phyloP scores from a whole-genome alignment of 2,888 invertebrate species.

The Proisotoma minuta region DNA sequence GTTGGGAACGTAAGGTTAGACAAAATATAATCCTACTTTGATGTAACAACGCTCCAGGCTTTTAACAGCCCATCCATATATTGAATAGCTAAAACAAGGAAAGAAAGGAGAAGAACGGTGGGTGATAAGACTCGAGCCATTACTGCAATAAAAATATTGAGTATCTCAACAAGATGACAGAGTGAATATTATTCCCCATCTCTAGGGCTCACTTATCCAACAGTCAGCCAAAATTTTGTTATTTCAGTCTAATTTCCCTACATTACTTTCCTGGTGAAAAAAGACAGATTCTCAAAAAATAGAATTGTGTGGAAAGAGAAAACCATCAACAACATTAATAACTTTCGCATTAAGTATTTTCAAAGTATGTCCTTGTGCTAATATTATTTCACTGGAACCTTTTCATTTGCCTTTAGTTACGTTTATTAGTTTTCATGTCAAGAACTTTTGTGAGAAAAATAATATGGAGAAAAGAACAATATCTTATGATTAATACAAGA shows the following conservation, averaged over 20 bases:
- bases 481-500: no score
- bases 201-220: constrained; percentile 2
- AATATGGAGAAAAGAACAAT: no score
- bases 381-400: not conserved
- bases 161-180: constrained; percentile 7
- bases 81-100: not conserved
- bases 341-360: not conserved
- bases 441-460: not conserved
- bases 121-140: no score
- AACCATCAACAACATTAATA: no score
- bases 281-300: constrained; percentile 4
- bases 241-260: constrained; percentile 12
- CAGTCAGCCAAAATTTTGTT: constrained; percentile 9
- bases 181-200: constrained; percentile 9
- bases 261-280: constrained; percentile 10
- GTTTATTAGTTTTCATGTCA: not conserved
- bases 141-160: constrained; percentile 13
- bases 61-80: no score
- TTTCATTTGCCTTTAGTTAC: not conserved
- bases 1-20: no score
- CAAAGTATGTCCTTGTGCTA: not conserved
- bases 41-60: no score
- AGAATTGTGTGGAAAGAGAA: not conserved
- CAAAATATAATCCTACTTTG: no score
- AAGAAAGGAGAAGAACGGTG: not conserved